Evolutionary conservation across 2,888 invertebrate species (phyloP), one percentile per base, ranked within the genome.

Genomic region (Digitonthophagus gazella): DNA sequence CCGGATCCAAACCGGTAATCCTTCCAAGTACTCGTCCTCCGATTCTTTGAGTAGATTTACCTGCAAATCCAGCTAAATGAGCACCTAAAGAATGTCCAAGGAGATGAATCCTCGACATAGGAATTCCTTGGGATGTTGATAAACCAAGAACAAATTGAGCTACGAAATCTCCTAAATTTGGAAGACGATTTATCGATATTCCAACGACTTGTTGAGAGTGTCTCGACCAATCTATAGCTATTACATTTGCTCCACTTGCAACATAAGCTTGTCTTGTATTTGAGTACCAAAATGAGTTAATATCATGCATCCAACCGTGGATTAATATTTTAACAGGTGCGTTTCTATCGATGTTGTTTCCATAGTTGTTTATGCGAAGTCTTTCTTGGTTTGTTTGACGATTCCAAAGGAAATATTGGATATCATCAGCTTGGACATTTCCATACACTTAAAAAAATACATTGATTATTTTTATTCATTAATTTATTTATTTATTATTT

Each of bases 1-100:
- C 89, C 0, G 89, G 88, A 79, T 89, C 89, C 74, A 89, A 76
- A 0, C 86, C 83, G 80, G 65, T 65, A 73, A 74, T 67, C n/a
- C 68, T 65, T 22, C 63, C 44, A 58, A 69, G 15, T 11, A 54
- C 61, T 22, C 61, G 28, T 15, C 66, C 68, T 15, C 19, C 55
- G 6, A 65, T 58, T 2, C 68, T 65, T 15, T 54, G 58, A 20
- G 65, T 55, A 14, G 65, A 58, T 19, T 69, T 65, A 69, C 65
- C 68, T 4, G 78, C 74, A 70, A 79, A 79, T 44, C 77, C 79
- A 8, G 78, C 78, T 22, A 80, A 70, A 71, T 81, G 81, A 0
- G 79, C 72, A 4, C 81, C 81, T 56, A 81, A 69, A 16, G 81
- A 81, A 73, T 80, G 81, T 0, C 79, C 80, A 19, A 80, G 74